These are phyloP conservation scores for Achlya flavicornis DNA, from an alignment of 2,888 invertebrate genomes.

Conservation along the genomic window DNA sequence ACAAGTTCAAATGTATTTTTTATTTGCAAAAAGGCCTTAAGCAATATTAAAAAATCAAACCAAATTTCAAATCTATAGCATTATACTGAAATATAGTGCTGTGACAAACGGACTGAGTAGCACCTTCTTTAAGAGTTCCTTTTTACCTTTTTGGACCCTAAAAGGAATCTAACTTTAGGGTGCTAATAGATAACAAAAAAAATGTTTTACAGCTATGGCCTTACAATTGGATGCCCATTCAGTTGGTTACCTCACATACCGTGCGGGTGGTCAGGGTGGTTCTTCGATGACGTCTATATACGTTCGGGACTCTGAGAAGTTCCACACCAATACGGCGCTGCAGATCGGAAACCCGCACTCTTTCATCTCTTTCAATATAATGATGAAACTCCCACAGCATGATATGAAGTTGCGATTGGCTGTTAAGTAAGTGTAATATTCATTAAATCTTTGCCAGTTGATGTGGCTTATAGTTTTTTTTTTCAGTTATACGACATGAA, in stretches of 20 bases:
- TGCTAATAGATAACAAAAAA: no score
- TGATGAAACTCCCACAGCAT: conserved; percentile 90
- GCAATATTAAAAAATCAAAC: no score
- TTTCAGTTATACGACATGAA: neutral
- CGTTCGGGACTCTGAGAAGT: conserved; percentile 89
- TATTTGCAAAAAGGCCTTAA: no score
- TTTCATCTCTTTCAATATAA: conserved; percentile 89
- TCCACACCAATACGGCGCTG: conserved; percentile 87
- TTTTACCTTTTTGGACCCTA: no score
- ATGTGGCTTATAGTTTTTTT: neutral
- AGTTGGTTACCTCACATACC: conserved; percentile 94
- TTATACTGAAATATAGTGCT: no score
- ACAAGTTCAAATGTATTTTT: no score
- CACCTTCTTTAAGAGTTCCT: no score
- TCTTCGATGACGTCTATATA: conserved; percentile 92
- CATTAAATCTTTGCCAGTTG: neutral
- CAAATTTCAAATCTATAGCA: no score
- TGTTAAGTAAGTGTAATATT: conserved; percentile 87
- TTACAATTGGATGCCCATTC: conserved; percentile 94
- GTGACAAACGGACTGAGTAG: no score
- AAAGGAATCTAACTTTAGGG: no score
- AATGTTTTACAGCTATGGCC: conserved; percentile 86
- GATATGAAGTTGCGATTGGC: conserved; percentile 91
- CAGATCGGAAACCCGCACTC: conserved; percentile 93
- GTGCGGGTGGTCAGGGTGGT: conserved; percentile 85